Conservation (phyloP, 2,888 invertebrate species). For the Smittia aterrima region DNA sequence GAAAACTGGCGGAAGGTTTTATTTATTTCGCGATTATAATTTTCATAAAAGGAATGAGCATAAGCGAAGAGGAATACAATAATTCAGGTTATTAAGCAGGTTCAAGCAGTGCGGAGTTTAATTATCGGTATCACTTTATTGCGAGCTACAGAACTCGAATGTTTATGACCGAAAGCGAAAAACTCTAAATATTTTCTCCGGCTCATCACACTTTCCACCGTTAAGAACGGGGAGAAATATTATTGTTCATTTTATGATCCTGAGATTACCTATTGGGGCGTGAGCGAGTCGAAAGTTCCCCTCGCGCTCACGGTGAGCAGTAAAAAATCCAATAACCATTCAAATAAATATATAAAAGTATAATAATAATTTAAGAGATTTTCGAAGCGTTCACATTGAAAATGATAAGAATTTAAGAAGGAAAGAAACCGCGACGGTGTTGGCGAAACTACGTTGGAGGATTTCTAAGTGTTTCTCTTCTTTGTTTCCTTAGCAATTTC, state of each 20-base stretch:
- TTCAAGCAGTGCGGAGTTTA: conserved; percentile 30
- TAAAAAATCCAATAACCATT: conserved; percentile 40
- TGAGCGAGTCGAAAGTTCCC: not conserved
- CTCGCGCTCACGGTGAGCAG: not conserved
- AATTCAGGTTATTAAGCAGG: conserved; percentile 12
- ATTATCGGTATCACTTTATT: conserved; percentile 18
- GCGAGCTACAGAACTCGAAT: not conserved
- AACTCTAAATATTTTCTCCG: not conserved
- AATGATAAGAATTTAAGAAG: not conserved
- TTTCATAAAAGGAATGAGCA: not conserved
- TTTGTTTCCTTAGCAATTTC: not conserved
- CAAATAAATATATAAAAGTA: conserved; percentile 28
- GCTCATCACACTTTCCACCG: conserved; percentile 18
- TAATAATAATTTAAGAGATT: conserved; percentile 39
- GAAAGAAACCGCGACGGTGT: not conserved
- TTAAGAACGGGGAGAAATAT: not conserved
- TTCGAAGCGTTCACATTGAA: conserved; percentile 12
- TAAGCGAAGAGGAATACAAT: conserved; percentile 5
- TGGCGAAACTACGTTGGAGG: not conserved
- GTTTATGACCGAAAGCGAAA: not conserved
- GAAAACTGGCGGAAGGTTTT: not conserved
- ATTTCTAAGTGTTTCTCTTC: not conserved
- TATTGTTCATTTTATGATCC: conserved; percentile 12
- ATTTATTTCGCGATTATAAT: not conserved
- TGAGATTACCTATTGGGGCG: not conserved